Conservation (phyloP, 1,140 invertebrate genomes). For the Zaprionus inermis region DNA sequence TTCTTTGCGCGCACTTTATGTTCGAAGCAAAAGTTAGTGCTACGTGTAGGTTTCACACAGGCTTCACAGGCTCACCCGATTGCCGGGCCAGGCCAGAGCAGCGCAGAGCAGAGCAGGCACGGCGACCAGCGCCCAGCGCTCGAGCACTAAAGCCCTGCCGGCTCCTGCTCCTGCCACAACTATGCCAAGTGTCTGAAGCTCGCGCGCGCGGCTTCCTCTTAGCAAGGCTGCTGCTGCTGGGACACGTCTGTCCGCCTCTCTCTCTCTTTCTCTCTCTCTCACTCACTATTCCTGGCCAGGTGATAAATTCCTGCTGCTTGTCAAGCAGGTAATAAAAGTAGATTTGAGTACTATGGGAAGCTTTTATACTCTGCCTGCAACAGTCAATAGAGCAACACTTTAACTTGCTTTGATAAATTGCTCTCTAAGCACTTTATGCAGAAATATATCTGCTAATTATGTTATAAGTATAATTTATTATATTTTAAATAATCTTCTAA, state of each 20-base stretch:
- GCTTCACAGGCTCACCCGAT: neutral
- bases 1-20: constrained; percentile 82
- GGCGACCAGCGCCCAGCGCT: neutral
- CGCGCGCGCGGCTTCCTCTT: constrained; percentile 45
- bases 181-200: constrained; percentile 76
- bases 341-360: constrained; percentile 38
- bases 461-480: neutral
- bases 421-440: neutral
- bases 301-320: constrained; percentile 64
- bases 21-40: constrained; percentile 82
- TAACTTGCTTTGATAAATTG: neutral
- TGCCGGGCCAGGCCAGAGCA: neutral
- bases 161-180: constrained; percentile 56
- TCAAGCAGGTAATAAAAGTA: constrained; percentile 50
- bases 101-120: neutral
- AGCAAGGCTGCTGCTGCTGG: neutral
- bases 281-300: constrained; percentile 47
- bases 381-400: constrained; percentile 6
- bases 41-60: constrained; percentile 62
- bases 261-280: constrained; percentile 5
- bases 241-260: neutral
- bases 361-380: constrained; percentile 29
- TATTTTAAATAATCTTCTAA: neutral
- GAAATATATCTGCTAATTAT: neutral
- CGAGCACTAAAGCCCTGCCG: neutral